A percentile compares a stretch with the other conserved stretches of the same genome.
phyloP scores from a whole-genome alignment of 2,888 invertebrate species.

The Temnothorax unifasciatus region DNA sequence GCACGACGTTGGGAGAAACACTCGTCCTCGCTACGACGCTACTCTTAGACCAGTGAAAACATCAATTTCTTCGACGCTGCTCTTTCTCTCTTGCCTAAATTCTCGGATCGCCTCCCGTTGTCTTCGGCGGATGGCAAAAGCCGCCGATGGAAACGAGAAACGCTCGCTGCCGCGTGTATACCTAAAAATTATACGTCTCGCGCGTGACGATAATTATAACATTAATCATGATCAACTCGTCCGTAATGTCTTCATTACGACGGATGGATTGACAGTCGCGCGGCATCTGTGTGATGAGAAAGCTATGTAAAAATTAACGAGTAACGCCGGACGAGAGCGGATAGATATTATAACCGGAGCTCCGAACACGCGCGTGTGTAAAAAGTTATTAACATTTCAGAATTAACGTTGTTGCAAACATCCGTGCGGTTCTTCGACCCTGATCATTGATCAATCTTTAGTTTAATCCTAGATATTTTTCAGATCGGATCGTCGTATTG shows the following conservation, averaged over 20 bases:
- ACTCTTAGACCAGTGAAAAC: slow-evolving; percentile 56
- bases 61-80: slow-evolving; percentile 68
- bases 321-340: slow-evolving; percentile 20
- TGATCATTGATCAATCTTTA: not conserved
- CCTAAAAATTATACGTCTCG: slow-evolving; percentile 60
- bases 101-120: slow-evolving; percentile 42
- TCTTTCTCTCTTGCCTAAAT: slow-evolving; percentile 41
- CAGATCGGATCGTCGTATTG: not conserved
- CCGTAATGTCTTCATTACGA: slow-evolving; percentile 43
- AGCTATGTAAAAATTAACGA: slow-evolving; percentile 35
- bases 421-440: not conserved
- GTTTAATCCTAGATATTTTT: not conserved
- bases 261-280: slow-evolving; percentile 37
- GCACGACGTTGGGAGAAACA: slow-evolving; percentile 27
- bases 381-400: slow-evolving; percentile 19
- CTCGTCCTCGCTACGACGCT: slow-evolving; percentile 51
- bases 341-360: slow-evolving; percentile 5
- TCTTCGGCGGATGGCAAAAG: slow-evolving; percentile 42
- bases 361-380: not conserved
- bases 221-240: slow-evolving; percentile 41
- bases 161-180: slow-evolving; percentile 40
- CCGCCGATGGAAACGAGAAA: slow-evolving; percentile 36
- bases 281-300: slow-evolving; percentile 42
- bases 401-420: not conserved
- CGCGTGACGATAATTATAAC: slow-evolving; percentile 45